Evolutionary conservation across 1,140 invertebrate species (phyloP).

Genomic region (Drosophila sp.): DNA sequence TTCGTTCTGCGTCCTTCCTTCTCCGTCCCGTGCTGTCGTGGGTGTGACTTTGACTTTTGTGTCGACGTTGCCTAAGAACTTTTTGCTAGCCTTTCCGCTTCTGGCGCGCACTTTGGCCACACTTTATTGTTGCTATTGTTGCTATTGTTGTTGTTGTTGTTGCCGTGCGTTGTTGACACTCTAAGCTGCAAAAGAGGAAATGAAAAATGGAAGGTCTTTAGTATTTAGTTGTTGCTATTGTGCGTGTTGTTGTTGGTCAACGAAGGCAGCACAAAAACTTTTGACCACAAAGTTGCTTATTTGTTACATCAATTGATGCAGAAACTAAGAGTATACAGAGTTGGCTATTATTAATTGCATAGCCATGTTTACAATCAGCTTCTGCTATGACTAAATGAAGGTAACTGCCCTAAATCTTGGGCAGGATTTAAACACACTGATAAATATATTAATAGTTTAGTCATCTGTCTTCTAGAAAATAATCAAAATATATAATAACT

Average conservation of each 20-base stretch:
- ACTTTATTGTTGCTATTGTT: slow-evolving; percentile 31
- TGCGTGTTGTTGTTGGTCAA: slow-evolving; percentile 23
- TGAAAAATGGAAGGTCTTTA: slow-evolving; percentile 75
- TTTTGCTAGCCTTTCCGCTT: slow-evolving; percentile 30
- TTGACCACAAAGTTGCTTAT: slow-evolving; percentile 36
- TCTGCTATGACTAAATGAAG: too few relatives aligned
- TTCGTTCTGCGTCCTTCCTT: too few relatives aligned
- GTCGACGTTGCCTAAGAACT: slow-evolving; percentile 1
- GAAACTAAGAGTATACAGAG: slow-evolving; percentile 9
- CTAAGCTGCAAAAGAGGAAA: slow-evolving; percentile 78
- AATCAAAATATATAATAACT: too few relatives aligned
- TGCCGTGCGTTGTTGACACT: slow-evolving; percentile 61
- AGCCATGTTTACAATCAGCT: not conserved
- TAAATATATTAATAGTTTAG: too few relatives aligned
- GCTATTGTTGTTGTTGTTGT: slow-evolving; percentile 31
- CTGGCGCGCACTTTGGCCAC: not conserved
- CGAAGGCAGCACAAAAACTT: slow-evolving; percentile 17
- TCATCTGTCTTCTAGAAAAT: too few relatives aligned
- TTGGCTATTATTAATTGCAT: slow-evolving; percentile 29
- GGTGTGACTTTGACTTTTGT: slow-evolving; percentile 15
- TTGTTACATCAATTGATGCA: slow-evolving; percentile 39
- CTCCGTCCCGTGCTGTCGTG: not conserved
- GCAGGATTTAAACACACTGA: too few relatives aligned
- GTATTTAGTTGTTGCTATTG: slow-evolving; percentile 31
- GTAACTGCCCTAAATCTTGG: too few relatives aligned